phyloP scores from a whole-genome alignment of 2,113 vertebrate species.

The Arizona elegans region DNA sequence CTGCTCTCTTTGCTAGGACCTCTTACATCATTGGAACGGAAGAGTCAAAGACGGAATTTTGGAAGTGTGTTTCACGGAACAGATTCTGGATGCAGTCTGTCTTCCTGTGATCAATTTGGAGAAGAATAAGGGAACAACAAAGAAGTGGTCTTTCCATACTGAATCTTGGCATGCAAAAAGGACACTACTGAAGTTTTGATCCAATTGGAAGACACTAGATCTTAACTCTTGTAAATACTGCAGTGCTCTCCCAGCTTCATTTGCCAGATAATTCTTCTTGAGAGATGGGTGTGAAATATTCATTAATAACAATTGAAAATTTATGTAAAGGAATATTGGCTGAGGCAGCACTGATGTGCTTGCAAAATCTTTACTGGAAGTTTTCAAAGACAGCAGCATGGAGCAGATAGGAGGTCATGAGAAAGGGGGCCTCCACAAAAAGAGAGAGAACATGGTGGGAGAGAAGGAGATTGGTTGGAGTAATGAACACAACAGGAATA shows the following conservation, averaged over 20 bases:
- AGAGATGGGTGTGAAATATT: constrained; percentile 55
- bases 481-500: not conserved
- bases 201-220: not conserved
- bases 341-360: constrained; percentile 47
- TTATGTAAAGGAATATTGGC: constrained; percentile 40
- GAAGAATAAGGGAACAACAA: not conserved
- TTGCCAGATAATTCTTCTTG: constrained; percentile 51
- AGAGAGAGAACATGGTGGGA: not conserved
- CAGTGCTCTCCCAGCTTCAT: not conserved
- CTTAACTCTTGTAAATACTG: constrained; percentile 32
- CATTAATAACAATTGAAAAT: constrained; percentile 57
- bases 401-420: not conserved
- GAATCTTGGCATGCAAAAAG: not conserved
- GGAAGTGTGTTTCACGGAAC: not conserved
- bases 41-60: not conserved
- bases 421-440: not conserved
- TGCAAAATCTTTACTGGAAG: constrained; percentile 48
- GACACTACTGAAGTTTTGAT: not conserved
- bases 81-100: not conserved
- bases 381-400: constrained; percentile 30
- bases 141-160: not conserved
- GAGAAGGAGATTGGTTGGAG: constrained; percentile 1
- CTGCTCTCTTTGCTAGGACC: not conserved
- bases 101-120: not conserved
- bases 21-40: not conserved